A percentile compares a stretch with the other conserved stretches of the same genome.
These are phyloP conservation scores for Gyrodactylus salaris DNA, from an alignment of 1,140 invertebrate genomes.

Conservation along the genomic window DNA sequence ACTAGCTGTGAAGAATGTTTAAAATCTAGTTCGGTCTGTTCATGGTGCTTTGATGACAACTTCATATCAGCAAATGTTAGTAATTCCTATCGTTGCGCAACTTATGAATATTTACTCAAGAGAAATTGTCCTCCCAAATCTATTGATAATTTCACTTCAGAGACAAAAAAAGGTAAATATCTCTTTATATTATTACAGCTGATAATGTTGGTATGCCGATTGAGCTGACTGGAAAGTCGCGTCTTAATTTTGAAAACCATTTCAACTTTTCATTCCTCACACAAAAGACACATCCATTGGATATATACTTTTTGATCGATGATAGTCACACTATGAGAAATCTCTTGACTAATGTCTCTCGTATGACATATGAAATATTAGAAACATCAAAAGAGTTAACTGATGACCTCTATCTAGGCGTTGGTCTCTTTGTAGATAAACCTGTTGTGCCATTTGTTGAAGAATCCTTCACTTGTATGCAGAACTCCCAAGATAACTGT, in stretches of 20 bases:
- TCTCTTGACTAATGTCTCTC: slow-evolving; percentile 20
- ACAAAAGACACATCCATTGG: slow-evolving; percentile 66
- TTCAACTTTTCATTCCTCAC: slow-evolving; percentile 37
- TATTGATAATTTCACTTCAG: neutral
- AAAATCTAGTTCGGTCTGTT: neutral
- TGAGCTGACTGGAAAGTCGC: neutral
- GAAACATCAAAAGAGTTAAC: slow-evolving; percentile 46
- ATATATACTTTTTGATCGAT: slow-evolving; percentile 81
- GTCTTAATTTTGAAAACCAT: neutral
- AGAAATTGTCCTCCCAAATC: neutral
- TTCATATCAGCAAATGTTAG: neutral
- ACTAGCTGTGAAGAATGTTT: neutral
- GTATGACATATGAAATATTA: slow-evolving; percentile 34
- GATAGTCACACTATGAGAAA: slow-evolving; percentile 68
- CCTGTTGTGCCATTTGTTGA: slow-evolving; percentile 74
- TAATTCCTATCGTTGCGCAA: neutral
- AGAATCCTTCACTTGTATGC: slow-evolving; percentile 5
- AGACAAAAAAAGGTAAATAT: neutral
- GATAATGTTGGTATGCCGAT: neutral
- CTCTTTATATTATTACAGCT: neutral
- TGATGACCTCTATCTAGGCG: slow-evolving; percentile 61
- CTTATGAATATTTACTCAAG: neutral
- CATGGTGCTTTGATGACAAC: neutral
- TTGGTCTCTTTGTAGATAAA: slow-evolving; percentile 96
- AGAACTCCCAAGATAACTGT: neutral